Conservation (phyloP, 2,888 invertebrate genomes). For the Drosophila pseudotakahashii region DNA sequence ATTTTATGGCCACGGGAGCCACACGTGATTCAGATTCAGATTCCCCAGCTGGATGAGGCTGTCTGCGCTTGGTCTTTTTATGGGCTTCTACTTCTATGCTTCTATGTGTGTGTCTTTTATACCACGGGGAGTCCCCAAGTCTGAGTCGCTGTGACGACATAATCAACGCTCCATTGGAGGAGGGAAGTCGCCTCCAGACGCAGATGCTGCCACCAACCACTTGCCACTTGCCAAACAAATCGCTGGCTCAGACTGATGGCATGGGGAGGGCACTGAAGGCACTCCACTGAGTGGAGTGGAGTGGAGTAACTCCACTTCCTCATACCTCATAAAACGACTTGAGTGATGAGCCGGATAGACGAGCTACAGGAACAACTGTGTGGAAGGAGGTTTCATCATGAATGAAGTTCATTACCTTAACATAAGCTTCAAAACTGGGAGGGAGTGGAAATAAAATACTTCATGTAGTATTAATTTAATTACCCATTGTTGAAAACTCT, state of each 20-base stretch:
- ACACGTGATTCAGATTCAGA: slow-evolving; percentile 21
- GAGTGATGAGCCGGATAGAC: slow-evolving; percentile 23
- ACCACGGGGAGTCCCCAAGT: slow-evolving; percentile 33
- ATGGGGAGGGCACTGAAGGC: slow-evolving; percentile 1
- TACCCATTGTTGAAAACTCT: too few relatives aligned
- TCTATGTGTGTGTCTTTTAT: slow-evolving; percentile 9
- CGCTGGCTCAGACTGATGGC: slow-evolving; percentile 19
- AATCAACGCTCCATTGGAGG: slow-evolving; percentile 74
- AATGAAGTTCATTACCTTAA: not conserved
- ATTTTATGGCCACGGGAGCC: slow-evolving; percentile 38
- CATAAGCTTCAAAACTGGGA: not conserved
- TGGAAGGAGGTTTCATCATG: not conserved
- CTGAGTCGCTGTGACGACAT: slow-evolving; percentile 60
- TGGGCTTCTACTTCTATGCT: slow-evolving; percentile 56
- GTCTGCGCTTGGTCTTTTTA: slow-evolving; percentile 63
- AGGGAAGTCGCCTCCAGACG: slow-evolving; percentile 1
- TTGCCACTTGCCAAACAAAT: slow-evolving; percentile 27
- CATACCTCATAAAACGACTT: slow-evolving; percentile 7
- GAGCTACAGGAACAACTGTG: slow-evolving; percentile 4
- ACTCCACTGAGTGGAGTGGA: not conserved
- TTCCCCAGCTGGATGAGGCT: slow-evolving; percentile 20
- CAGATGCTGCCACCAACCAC: slow-evolving; percentile 34
- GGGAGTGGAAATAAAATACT: not conserved
- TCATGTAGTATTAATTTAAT: not conserved
- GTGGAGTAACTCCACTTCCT: too few relatives aligned